phyloP scores from a whole-genome alignment of 2,888 invertebrate genomes.

The Bellardia pandia region DNA sequence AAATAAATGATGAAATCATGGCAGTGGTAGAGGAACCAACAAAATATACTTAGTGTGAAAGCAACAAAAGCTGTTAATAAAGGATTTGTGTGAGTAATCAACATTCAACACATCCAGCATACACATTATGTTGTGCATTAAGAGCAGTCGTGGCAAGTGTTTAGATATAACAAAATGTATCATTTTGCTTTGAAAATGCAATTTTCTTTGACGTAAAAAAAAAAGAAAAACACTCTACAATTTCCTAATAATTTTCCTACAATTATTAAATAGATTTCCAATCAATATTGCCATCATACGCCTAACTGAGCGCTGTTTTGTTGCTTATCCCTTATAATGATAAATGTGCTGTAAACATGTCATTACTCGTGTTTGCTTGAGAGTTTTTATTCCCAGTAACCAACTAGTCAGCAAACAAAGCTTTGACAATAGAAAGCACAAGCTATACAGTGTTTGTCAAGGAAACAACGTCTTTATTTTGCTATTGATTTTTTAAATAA shows the following conservation, averaged over 20 bases:
- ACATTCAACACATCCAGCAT: not conserved
- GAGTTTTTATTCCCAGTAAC: conserved; percentile 1
- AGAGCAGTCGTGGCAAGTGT: too few species aligned
- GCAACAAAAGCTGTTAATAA: not conserved
- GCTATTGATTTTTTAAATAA: conserved; percentile 51
- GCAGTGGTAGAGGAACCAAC: not conserved
- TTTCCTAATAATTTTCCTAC: conserved; percentile 1
- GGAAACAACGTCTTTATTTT: conserved; percentile 51
- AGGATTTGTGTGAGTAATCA: conserved; percentile 8
- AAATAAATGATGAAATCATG: not conserved
- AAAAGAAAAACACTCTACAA: not conserved
- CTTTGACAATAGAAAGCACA: conserved; percentile 15
- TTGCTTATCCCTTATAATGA: conserved; percentile 19
- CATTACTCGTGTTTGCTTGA: conserved; percentile 21
- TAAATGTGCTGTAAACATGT: conserved; percentile 45
- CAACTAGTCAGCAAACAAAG: not conserved
- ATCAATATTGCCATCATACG: conserved; percentile 38
- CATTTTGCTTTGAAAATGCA: conserved; percentile 16
- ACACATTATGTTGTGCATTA: not conserved
- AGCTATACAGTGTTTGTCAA: conserved; percentile 17
- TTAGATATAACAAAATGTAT: not conserved
- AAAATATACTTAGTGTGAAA: not conserved
- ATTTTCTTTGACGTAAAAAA: conserved; percentile 13
- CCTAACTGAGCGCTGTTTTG: not conserved
- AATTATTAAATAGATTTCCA: conserved; percentile 43